Evolutionary conservation across 2,797 vertebrate species (phyloP), one percentile per base, ranked within the genome.

Genomic region (Lepus oiostolus): DNA sequence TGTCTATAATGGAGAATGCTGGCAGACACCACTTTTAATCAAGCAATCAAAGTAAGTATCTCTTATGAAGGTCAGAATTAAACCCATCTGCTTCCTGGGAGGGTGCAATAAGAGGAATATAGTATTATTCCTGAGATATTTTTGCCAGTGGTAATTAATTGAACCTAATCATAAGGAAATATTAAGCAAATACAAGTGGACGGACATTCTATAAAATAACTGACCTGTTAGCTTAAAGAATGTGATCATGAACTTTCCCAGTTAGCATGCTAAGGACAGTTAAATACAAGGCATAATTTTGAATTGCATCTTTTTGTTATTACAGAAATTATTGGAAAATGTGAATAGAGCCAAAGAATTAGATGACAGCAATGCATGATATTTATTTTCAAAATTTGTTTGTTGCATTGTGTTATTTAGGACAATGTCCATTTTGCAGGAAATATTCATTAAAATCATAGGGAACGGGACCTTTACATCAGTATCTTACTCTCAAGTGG

Each of bases 391-490:
- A 65, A 75, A 47, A 7, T 47, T 77, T 54, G 50, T 68, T 24
- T 11, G 7, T 54, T 42, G 4, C 9, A 4, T 7, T 85, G 60
- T 11, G 58, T 35, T 9, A 0, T 50, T 2, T n/a, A 70, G 42
- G 12, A 79, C 54, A 79, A 72, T 14, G 5, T 28, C 10, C 14
- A 2, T 38, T 84, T 65, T 50, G 16, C 62, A 80, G 35, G 68
- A 67, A 92, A 72, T 8, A 38, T 2, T 12, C 50, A 24, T 28
- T 65, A 19, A 74, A 38, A 58, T 28, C 19, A 1, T 2, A n/a
- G 52, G 35, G 16, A 42, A 4, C 1, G 1, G 7, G 42, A 2
- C 2, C 22, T 17, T 85, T 9, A 6, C 1, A 4, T 82, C 28
- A 42, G 11, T 21, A 62, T 76, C 70, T 85, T 74, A 50, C 7